Conservation (phyloP, 2,888 invertebrate genomes). For the Anodontia alba region DNA sequence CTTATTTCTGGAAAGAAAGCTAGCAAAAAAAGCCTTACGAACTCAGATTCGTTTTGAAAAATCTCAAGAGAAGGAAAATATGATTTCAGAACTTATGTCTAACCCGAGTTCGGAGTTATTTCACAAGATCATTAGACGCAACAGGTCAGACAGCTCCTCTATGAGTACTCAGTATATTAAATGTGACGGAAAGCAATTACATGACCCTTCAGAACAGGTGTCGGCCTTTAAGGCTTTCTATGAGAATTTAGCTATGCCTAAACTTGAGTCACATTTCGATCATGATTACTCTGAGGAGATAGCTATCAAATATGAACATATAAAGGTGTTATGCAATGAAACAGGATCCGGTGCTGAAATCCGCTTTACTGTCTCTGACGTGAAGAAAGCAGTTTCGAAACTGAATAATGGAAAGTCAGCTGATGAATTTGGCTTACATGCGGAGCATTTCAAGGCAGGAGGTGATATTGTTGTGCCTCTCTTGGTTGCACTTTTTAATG, state of each 20-base stretch:
- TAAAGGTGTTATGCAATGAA: too few species aligned
- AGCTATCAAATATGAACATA: too few species aligned
- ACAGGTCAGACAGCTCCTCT: neutral
- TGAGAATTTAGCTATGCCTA: neutral
- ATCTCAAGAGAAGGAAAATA: slow-evolving; percentile 10
- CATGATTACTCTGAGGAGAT: too few species aligned
- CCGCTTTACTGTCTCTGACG: too few species aligned
- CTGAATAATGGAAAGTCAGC: too few species aligned
- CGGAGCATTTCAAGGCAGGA: too few species aligned
- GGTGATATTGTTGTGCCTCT: too few species aligned
- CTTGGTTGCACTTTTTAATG: too few species aligned
- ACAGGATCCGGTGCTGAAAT: too few species aligned
- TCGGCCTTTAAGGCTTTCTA: neutral
- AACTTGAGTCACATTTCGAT: neutral
- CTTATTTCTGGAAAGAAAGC: neutral
- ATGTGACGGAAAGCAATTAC: neutral
- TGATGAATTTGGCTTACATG: too few species aligned
- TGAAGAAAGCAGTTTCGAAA: too few species aligned
- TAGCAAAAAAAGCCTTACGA: slow-evolving; percentile 1
- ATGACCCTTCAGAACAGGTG: neutral
- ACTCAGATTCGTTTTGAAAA: neutral
- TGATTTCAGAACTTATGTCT: slow-evolving; percentile 9
- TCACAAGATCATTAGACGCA: neutral
- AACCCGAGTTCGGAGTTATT: neutral
- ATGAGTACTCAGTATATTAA: neutral